Base-by-base conservation (phyloP, 2,888 invertebrate genomes). In the Tetropium fuscum region DNA sequence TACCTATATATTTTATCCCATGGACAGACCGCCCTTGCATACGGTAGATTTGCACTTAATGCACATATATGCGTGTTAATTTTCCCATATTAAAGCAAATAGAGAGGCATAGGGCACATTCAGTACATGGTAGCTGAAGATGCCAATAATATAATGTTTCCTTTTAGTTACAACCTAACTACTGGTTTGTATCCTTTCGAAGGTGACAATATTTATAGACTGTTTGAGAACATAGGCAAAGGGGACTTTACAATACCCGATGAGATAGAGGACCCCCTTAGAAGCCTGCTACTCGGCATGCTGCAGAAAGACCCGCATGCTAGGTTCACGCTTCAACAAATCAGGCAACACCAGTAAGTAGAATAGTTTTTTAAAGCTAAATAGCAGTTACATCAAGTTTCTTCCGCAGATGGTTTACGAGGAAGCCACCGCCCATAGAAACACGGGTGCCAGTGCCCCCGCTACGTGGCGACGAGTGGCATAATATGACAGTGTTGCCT, bases 181-280 rank as follows among this genome's bases (percentile, higher is more conserved):
- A 98, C 97, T 11, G 98, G 98, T 41, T 84, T 89, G 73, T 99
- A 99, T 84, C 99, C 99, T 51, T 99, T 95, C 82, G 97, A 98
- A 82, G 97, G 98, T 7, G 96, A 97, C 82, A 98, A 94, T 82
- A 95, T 98, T 73, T 98, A 95, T 84, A 91, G 93, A 78, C 84
- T 99, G 72, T 92, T 97, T 83, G 98, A 98, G 83, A 95, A 94
- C 75, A 98, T 99, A 75, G 96, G 95, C 0, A 92, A 90, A 74
- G 94, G 94, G 32, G 90, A 91, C 73, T 94, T 95, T 78, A 87
- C 88, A 58, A 93, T 97, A 78, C 98, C 98, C 0, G 84, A 87
- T 22, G 86, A 88, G 40, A 84, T 97, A 32, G 92, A 94, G 51
- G 88, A 90, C 48, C 84, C 90, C 16, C 85, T 97, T 44, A 86